A percentile compares a stretch with the other conserved stretches of the same genome.
These are phyloP conservation scores for Phyto melanocephala DNA, from an alignment of 2,888 invertebrate genomes.

Conservation along the genomic window DNA sequence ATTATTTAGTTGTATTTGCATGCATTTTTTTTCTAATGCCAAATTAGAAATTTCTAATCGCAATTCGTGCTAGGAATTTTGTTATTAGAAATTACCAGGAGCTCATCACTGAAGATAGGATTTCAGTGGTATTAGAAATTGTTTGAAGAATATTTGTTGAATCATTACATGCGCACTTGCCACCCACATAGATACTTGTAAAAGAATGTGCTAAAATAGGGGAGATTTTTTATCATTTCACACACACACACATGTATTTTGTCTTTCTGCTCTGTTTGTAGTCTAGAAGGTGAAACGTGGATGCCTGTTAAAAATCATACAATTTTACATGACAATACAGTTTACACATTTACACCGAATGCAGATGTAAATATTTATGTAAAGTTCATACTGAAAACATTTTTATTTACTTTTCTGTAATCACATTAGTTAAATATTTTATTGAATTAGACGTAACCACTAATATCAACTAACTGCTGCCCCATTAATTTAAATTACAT, in stretches of 20 bases:
- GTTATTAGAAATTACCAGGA: conserved; percentile 77
- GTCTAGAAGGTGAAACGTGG: conserved; percentile 20
- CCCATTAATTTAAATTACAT: no score
- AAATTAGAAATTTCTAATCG: conserved; percentile 74
- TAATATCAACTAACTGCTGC: no score
- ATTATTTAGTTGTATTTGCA: not conserved
- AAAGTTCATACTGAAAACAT: no score
- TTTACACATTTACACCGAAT: not conserved
- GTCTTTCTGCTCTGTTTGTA: not conserved
- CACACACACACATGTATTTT: not conserved
- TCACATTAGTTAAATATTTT: no score
- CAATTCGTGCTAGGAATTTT: conserved; percentile 76
- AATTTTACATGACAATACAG: conserved; percentile 42
- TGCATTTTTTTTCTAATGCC: not conserved
- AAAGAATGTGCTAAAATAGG: conserved; percentile 7
- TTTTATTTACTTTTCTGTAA: no score
- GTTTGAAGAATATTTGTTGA: conserved; percentile 40
- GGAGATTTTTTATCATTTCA: conserved; percentile 27
- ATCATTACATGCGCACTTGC: conserved; percentile 50
- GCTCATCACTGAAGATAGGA: conserved; percentile 66
- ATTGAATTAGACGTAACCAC: no score
- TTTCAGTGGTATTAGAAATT: conserved; percentile 73
- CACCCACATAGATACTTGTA: conserved; percentile 43
- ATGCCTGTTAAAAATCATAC: conserved; percentile 49
- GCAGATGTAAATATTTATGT: no score